Evolutionary conservation across 1,140 invertebrate genomes (phyloP).

Genomic region (Eumaeus atala): DNA sequence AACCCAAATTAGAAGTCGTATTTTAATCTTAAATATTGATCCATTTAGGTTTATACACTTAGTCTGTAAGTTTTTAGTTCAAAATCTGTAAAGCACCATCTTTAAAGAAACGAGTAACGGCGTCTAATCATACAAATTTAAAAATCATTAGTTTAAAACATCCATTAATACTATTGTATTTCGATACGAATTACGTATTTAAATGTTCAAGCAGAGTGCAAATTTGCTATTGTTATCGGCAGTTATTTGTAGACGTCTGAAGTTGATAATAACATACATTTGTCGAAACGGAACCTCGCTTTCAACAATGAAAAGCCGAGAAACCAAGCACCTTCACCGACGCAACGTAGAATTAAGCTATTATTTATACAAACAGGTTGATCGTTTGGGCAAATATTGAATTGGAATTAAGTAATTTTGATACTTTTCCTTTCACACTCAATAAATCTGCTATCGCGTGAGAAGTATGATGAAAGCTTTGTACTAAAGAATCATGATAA

Average conservation of each 20-base stretch:
- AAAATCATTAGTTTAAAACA: too few species aligned
- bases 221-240: slow-evolving; percentile 37
- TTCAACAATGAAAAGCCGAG: slow-evolving; percentile 37
- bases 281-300: slow-evolving; percentile 36
- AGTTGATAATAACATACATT: slow-evolving; percentile 60
- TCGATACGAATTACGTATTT: slow-evolving; percentile 16
- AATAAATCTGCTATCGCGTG: slow-evolving; percentile 27
- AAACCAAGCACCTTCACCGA: slow-evolving; percentile 54
- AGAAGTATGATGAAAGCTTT: too few species aligned
- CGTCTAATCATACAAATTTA: too few species aligned
- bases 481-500: too few species aligned
- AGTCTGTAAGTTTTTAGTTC: too few species aligned
- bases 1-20: too few species aligned
- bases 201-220: slow-evolving; percentile 32
- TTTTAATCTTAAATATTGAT: too few species aligned
- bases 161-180: too few species aligned
- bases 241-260: slow-evolving; percentile 46
- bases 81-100: too few species aligned
- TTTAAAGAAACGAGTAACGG: too few species aligned
- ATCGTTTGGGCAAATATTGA: slow-evolving; percentile 39
- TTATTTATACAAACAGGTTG: slow-evolving; percentile 60
- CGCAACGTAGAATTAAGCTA: slow-evolving; percentile 67
- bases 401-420: background rate
- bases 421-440: background rate
- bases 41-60: too few species aligned